These are phyloP conservation scores for Tridacna gigas DNA, from an alignment of 2,888 invertebrate genomes.

Conservation along the genomic window DNA sequence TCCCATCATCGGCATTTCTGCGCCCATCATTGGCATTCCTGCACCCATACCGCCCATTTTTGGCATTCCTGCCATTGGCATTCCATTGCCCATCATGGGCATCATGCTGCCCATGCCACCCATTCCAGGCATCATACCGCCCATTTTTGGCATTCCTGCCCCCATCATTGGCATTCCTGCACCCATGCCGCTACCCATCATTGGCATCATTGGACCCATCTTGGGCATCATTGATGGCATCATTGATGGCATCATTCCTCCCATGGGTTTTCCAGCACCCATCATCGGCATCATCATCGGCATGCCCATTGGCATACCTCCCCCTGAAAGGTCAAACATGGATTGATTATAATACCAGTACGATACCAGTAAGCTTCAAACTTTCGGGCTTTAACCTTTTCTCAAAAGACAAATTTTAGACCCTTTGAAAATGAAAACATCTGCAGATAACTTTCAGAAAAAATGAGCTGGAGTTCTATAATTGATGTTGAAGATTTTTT, in stretches of 20 bases:
- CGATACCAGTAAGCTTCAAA: too few relatives aligned
- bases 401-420: too few relatives aligned
- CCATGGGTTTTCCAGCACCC: slow-evolving; percentile 9
- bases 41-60: slow-evolving; percentile 10
- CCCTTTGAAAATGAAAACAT: too few relatives aligned
- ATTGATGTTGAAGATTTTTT: too few relatives aligned
- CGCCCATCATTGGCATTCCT: slow-evolving; percentile 14
- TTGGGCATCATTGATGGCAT: neutral
- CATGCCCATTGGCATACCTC: slow-evolving; percentile 11
- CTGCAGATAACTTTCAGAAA: too few relatives aligned
- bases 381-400: too few relatives aligned
- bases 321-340: neutral
- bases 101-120: neutral
- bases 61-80: slow-evolving; percentile 1
- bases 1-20: neutral
- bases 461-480: too few relatives aligned
- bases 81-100: neutral
- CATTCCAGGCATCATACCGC: slow-evolving; percentile 11
- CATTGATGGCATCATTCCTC: slow-evolving; percentile 16
- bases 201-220: slow-evolving; percentile 3
- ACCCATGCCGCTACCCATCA: slow-evolving; percentile 20
- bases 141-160: slow-evolving; percentile 2
- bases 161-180: slow-evolving; percentile 27
- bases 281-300: neutral
- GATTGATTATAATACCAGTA: neutral